A percentile compares a stretch with the other conserved stretches of the same genome.
phyloP scores from a whole-genome alignment of 1,140 invertebrate genomes.

The Harlomillsia oculata region DNA sequence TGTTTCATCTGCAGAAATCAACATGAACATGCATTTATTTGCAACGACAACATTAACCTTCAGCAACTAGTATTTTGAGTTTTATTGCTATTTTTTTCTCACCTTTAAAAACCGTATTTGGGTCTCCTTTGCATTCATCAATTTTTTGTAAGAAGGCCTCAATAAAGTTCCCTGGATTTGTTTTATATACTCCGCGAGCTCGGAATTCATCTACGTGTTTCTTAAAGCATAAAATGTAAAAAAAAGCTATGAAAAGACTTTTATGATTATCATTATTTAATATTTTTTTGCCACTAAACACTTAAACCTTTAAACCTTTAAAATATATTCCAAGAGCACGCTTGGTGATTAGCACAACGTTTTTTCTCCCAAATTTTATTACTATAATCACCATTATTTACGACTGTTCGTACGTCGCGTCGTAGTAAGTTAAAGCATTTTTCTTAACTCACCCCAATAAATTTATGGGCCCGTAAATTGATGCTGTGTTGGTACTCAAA shows the following conservation, averaged over 20 bases:
- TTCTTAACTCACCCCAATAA: background rate
- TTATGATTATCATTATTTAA: too few species aligned
- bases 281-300: too few species aligned
- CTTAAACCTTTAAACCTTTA: too few species aligned
- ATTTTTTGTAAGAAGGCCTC: slow-evolving; percentile 20
- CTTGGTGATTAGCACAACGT: too few species aligned
- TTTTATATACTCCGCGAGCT: background rate
- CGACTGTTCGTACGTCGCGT: too few species aligned
- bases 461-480: background rate
- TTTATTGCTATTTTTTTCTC: background rate
- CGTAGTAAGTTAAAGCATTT: too few species aligned
- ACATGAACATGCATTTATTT: background rate
- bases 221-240: background rate
- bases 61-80: too few species aligned
- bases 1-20: background rate
- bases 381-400: too few species aligned
- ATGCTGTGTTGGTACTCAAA: background rate
- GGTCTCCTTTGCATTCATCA: slow-evolving; percentile 6
- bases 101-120: background rate
- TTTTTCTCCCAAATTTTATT: too few species aligned
- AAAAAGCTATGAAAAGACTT: too few species aligned
- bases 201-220: slow-evolving; percentile 7
- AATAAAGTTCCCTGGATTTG: slow-evolving; percentile 5
- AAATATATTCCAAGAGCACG: too few species aligned
- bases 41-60: background rate